Base-by-base conservation (phyloP, 2,888 invertebrate species). In the Heteromurus nitidus region DNA sequence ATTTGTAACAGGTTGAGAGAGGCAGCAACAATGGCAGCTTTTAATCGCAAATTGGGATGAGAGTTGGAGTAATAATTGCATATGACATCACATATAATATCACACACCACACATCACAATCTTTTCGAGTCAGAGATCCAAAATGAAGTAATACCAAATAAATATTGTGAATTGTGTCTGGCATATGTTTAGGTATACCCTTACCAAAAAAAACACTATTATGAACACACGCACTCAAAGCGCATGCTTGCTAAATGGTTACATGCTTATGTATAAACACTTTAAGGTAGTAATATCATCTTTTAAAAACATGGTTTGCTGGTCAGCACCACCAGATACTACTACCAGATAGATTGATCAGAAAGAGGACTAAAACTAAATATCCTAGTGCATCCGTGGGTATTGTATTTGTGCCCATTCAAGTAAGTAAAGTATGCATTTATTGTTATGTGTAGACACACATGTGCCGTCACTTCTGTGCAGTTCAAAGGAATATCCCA, bases 1-100 rank as follows among this genome's bases (percentile, higher is more conserved):
- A n/a, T 62, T 62, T 5, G 53, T 16, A 30, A 60, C 47, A 60
- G 58, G 60, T 72, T 72, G 72, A 42, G 72, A 72, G 60, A 72
- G 72, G 72, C 36, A 28, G 3, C 62, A 62, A 36, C 62, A 62
- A 62, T 62, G 20, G 47, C 11, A n/a, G 13, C 62, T 31, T 60
- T n/a, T n/a, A 60, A 53, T 67, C 16, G 42, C 28, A 70, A 24
- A 70, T 58, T 70, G 70, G 20, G 70, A 20, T 11, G 20, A 30
- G 44, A 60, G n/a, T n/a, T n/a, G n/a, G n/a, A n/a, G n/a, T n/a
- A n/a, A n/a, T n/a, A n/a, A n/a, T n/a, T n/a, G n/a, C n/a, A n/a
- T n/a, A n/a, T n/a, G n/a, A n/a, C n/a, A n/a, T n/a, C n/a, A n/a
- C n/a, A n/a, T n/a, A 72, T 72, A 42, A 28, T 60, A 18, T 58